Conservation (phyloP, 2,888 invertebrate species). For the Nymphalis polychloros region DNA sequence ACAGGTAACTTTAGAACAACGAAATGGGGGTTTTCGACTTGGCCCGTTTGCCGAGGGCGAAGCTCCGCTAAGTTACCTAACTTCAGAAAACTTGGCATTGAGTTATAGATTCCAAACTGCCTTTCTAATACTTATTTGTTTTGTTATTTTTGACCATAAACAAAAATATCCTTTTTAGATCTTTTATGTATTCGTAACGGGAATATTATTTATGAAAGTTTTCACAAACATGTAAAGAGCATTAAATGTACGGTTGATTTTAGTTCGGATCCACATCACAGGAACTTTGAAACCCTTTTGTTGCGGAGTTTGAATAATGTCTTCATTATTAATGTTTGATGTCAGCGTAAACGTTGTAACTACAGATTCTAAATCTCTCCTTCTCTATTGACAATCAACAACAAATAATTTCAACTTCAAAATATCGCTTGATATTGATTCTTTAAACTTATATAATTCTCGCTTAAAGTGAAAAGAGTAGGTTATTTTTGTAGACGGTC, state of each 20-base stretch:
- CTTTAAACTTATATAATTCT: background rate
- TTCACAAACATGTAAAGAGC: slow-evolving; percentile 30
- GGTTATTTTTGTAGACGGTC: slow-evolving; percentile 24
- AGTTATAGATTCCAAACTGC: slow-evolving; percentile 80
- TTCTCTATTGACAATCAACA: background rate
- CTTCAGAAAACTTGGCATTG: slow-evolving; percentile 76
- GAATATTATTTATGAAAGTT: slow-evolving; percentile 33
- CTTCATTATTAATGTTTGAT: slow-evolving; percentile 18
- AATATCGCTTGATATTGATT: background rate
- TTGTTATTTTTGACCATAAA: slow-evolving; percentile 73
- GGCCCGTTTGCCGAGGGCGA: slow-evolving; percentile 62
- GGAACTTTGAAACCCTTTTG: slow-evolving; percentile 21
- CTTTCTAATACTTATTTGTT: slow-evolving; percentile 78
- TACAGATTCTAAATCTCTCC: background rate
- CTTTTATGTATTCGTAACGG: slow-evolving; percentile 44
- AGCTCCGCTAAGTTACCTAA: slow-evolving; percentile 70
- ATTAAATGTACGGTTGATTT: slow-evolving; percentile 30
- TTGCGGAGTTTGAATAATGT: slow-evolving; percentile 16
- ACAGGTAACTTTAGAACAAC: slow-evolving; percentile 69
- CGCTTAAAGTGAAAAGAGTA: slow-evolving; percentile 16
- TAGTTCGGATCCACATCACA: slow-evolving; percentile 18
- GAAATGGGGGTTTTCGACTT: slow-evolving; percentile 63
- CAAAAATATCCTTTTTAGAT: slow-evolving; percentile 66
- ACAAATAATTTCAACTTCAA: background rate
- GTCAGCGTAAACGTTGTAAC: slow-evolving; percentile 11